Conservation (phyloP, 2,888 invertebrate species). For the Melolontha melolontha region DNA sequence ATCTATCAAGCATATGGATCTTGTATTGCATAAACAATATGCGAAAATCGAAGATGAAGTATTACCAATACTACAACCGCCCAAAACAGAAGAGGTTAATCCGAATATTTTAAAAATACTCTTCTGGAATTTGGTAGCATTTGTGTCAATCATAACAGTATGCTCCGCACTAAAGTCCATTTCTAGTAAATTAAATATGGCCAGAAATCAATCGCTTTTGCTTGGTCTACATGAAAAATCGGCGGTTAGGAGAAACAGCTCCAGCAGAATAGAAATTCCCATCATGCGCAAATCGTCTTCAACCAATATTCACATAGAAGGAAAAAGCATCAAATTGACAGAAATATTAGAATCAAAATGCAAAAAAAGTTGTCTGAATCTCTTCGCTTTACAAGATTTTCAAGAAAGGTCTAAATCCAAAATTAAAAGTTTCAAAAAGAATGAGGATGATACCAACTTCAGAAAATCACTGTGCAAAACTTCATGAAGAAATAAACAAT, state of each 20-base stretch:
- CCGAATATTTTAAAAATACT: conserved; percentile 18
- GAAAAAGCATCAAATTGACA: background rate
- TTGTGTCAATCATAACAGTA: conserved; percentile 37
- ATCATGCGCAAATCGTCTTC: conserved; percentile 40
- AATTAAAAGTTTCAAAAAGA: conserved; percentile 19
- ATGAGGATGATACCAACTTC: conserved; percentile 32
- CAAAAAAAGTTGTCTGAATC: conserved; percentile 41
- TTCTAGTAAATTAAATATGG: conserved; percentile 32
- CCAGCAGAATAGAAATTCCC: conserved; percentile 40
- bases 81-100: conserved; percentile 13
- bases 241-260: conserved; percentile 18
- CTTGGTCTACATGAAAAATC: conserved; percentile 8
- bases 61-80: background rate
- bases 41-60: background rate
- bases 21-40: conserved; percentile 15
- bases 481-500: conserved; percentile 56
- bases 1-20: conserved; percentile 24
- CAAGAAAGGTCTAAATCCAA: conserved; percentile 1
- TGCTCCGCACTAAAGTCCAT: conserved; percentile 37
- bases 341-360: conserved; percentile 10
- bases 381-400: conserved; percentile 7
- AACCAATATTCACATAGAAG: conserved; percentile 36
- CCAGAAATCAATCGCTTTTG: conserved; percentile 4
- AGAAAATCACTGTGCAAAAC: conserved; percentile 50
- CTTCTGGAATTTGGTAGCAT: conserved; percentile 40